phyloP scores from a whole-genome alignment of 2,113 vertebrate species.

The Notarius quadriscutis region DNA sequence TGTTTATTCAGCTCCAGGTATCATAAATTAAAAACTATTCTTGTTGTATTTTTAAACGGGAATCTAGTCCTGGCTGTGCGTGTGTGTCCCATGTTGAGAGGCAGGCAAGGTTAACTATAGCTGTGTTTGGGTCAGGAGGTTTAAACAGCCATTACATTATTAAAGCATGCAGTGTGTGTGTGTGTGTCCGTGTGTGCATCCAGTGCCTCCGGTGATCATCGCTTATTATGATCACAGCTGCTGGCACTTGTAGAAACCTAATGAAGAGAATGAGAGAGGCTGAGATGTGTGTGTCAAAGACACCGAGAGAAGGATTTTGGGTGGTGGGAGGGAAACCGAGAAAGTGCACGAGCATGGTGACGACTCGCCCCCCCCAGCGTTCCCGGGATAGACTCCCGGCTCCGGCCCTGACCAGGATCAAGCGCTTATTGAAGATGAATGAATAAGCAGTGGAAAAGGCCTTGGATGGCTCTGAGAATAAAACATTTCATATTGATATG shows the following conservation, averaged over 20 bases:
- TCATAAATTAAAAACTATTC: constrained; percentile 1
- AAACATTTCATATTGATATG: background rate
- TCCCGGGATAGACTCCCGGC: background rate
- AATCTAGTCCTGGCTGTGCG: constrained; percentile 18
- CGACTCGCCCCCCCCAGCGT: background rate
- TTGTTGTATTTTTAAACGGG: constrained; percentile 9
- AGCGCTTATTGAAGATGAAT: background rate
- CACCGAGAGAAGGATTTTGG: constrained; percentile 1
- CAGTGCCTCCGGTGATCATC: constrained; percentile 46
- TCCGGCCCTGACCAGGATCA: background rate
- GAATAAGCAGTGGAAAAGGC: background rate
- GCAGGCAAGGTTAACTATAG: constrained; percentile 61
- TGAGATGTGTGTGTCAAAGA: background rate
- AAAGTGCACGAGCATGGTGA: too few species aligned
- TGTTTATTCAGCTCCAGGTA: background rate
- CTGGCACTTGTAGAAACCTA: constrained; percentile 28
- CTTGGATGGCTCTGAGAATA: background rate
- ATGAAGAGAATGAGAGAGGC: constrained; percentile 23
- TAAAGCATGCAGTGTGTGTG: constrained; percentile 45
- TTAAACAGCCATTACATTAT: constrained; percentile 65
- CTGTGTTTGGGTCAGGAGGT: constrained; percentile 60
- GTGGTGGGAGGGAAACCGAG: background rate
- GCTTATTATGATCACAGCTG: constrained; percentile 46
- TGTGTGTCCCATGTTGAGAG: constrained; percentile 36
- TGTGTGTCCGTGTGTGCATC: constrained; percentile 28